Conservation (phyloP, 2,888 invertebrate species). For the Thecocarcelia acutangulata region DNA sequence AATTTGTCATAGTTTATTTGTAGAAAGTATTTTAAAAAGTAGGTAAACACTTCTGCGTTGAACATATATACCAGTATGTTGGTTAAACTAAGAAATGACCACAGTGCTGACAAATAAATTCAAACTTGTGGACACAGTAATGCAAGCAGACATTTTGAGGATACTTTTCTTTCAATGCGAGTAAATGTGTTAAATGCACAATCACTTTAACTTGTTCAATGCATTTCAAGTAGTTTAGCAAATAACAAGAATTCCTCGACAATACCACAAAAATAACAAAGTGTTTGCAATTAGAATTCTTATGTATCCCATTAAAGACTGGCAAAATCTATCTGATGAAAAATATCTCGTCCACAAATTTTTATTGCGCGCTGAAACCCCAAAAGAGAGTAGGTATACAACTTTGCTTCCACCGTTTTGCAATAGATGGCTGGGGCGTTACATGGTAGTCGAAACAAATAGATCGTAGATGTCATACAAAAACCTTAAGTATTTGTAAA, state of each 20-base stretch:
- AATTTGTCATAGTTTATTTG: conserved; percentile 67
- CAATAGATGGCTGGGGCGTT: too few species aligned
- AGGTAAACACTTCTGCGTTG: conserved; percentile 26
- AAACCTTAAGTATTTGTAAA: too few species aligned
- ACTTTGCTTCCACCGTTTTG: too few species aligned
- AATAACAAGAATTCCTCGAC: conserved; percentile 40
- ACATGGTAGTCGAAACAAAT: too few species aligned
- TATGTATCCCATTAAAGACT: too few species aligned
- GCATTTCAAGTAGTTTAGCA: neutral
- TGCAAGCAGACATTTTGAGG: conserved; percentile 36
- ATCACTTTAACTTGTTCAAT: conserved; percentile 14
- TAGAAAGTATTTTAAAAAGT: conserved; percentile 61
- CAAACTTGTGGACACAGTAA: neutral
- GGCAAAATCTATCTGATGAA: too few species aligned
- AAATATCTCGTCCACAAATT: too few species aligned
- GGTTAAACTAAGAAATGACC: neutral
- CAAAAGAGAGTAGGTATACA: too few species aligned
- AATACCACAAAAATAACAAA: conserved; percentile 19
- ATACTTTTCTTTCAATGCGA: conserved; percentile 53
- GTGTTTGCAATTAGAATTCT: too few species aligned
- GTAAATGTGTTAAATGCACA: conserved; percentile 38
- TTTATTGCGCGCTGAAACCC: too few species aligned
- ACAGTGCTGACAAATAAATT: conserved; percentile 16
- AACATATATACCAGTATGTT: too few species aligned
- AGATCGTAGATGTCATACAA: too few species aligned